Evolutionary conservation across 2,888 invertebrate species (phyloP).

Genomic region (Eupithecia inturbata): DNA sequence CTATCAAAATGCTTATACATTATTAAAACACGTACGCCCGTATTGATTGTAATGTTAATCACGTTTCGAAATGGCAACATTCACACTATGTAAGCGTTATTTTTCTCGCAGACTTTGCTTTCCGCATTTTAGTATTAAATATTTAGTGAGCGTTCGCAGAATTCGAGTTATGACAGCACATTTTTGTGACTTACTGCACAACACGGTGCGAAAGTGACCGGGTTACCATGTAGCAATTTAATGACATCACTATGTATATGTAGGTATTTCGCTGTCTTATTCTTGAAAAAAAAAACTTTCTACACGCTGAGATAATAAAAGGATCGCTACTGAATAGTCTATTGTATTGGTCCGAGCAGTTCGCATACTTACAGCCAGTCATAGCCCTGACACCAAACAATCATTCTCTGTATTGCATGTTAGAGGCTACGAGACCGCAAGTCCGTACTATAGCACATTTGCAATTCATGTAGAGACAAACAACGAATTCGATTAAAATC

Average conservation of each 20-base stretch:
- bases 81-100: slow-evolving; percentile 59
- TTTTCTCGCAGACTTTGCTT: slow-evolving; percentile 43
- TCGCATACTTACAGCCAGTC: slow-evolving; percentile 7
- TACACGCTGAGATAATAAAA: background rate
- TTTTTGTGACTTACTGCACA: slow-evolving; percentile 21
- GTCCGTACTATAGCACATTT: slow-evolving; percentile 17
- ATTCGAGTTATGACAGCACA: slow-evolving; percentile 33
- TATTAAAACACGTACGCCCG: slow-evolving; percentile 55
- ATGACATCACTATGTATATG: background rate
- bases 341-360: slow-evolving; percentile 11
- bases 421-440: slow-evolving; percentile 9
- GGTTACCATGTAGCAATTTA: slow-evolving; percentile 16
- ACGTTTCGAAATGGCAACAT: slow-evolving; percentile 59
- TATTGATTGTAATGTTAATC: slow-evolving; percentile 56
- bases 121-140: slow-evolving; percentile 37
- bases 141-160: slow-evolving; percentile 28
- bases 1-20: slow-evolving; percentile 58
- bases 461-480: slow-evolving; percentile 21
- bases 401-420: slow-evolving; percentile 17
- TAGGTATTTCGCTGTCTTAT: background rate
- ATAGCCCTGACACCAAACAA: slow-evolving; percentile 10
- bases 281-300: no score
- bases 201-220: slow-evolving; percentile 26
- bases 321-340: background rate
- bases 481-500: slow-evolving; percentile 25